phyloP scores from a whole-genome alignment of 2,113 vertebrate genomes.

The Atractosteus spatula region DNA sequence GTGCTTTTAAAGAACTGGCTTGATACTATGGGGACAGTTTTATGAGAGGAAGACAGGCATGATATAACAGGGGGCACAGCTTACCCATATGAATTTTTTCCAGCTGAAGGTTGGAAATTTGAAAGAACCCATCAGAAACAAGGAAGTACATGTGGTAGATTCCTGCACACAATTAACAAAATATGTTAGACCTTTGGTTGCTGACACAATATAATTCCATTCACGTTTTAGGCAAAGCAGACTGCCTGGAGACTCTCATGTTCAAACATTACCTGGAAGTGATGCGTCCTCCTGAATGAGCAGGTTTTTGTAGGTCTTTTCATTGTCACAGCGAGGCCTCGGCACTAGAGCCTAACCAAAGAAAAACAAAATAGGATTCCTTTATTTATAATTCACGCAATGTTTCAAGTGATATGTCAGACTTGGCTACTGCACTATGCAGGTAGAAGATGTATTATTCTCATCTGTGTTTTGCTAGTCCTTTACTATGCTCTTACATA shows the following conservation, averaged over 20 bases:
- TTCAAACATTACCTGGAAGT: constrained; percentile 62
- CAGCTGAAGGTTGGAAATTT: constrained; percentile 80
- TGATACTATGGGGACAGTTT: too few relatives aligned
- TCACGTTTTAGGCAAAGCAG: too few relatives aligned
- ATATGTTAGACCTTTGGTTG: neutral
- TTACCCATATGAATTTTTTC: constrained; percentile 78
- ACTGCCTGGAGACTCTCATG: too few relatives aligned
- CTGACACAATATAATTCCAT: too few relatives aligned
- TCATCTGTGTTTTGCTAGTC: too few relatives aligned
- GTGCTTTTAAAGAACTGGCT: too few relatives aligned
- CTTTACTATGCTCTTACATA: too few relatives aligned
- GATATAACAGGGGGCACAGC: neutral
- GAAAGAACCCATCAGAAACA: constrained; percentile 78
- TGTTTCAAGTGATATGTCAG: too few relatives aligned
- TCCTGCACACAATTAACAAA: constrained; percentile 55
- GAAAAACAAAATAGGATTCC: constrained; percentile 1
- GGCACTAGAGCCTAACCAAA: constrained; percentile 70
- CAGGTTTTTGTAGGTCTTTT: constrained; percentile 73
- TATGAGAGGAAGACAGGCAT: too few relatives aligned
- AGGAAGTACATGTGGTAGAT: constrained; percentile 79
- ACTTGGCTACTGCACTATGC: too few relatives aligned
- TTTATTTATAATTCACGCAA: too few relatives aligned
- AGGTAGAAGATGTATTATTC: too few relatives aligned
- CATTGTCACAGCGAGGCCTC: constrained; percentile 48
- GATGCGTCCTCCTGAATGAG: constrained; percentile 69